Evolutionary conservation across 2,113 vertebrate species (phyloP).

Genomic region (Scortum barcoo): DNA sequence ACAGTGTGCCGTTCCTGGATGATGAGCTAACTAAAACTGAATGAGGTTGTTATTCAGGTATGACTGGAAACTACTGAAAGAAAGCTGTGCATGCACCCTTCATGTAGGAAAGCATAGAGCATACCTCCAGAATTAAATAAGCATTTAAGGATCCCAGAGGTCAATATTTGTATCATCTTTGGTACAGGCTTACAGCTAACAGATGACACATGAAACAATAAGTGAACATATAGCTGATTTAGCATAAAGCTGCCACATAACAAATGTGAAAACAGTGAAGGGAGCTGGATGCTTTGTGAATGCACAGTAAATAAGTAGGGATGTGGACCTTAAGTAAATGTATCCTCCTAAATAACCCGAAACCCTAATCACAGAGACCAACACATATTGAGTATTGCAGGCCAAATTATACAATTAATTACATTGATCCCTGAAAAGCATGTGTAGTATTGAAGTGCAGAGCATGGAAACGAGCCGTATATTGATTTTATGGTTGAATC

Average conservation of each 20-base stretch:
- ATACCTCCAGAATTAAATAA: not conserved
- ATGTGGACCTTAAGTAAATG: not conserved
- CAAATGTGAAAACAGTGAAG: no score
- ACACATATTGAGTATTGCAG: not conserved
- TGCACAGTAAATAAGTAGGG: not conserved
- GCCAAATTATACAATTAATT: conserved; percentile 18
- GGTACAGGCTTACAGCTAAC: not conserved
- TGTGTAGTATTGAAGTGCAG: conserved; percentile 25
- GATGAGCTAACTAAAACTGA: not conserved
- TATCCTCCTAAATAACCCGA: not conserved
- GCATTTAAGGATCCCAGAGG: not conserved
- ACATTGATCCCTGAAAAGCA: conserved; percentile 38
- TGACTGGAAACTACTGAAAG: not conserved
- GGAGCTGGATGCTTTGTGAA: no score
- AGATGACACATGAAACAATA: not conserved
- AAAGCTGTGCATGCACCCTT: not conserved
- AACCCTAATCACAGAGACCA: conserved; percentile 15
- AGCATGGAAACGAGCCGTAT: conserved; percentile 11
- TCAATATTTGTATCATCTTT: not conserved
- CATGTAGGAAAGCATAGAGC: not conserved
- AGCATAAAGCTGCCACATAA: no score
- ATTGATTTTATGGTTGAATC: conserved; percentile 1
- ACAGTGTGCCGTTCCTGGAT: not conserved
- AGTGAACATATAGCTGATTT: not conserved
- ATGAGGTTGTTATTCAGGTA: not conserved